Percentiles rank a stretch among this genome's conserved stretches.
Conservation (phyloP, 2,113 vertebrate species). For the Beaufortia kweichowensis region DNA sequence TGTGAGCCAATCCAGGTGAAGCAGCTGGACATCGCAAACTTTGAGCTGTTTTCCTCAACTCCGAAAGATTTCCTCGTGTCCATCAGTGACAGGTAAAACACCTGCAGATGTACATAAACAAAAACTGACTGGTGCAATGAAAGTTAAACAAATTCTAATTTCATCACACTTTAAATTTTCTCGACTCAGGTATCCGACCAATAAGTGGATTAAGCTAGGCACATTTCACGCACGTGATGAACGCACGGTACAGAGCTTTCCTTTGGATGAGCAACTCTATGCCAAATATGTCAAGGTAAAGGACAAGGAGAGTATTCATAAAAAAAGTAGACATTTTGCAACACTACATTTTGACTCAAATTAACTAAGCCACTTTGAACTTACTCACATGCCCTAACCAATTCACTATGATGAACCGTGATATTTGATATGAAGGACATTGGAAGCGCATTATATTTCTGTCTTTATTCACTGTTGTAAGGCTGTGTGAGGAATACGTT, state of each 20-base stretch:
- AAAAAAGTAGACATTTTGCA: neutral
- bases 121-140: neutral
- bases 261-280: constrained; percentile 97
- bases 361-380: too few relatives aligned
- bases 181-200: constrained; percentile 90
- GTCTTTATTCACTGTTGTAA: neutral
- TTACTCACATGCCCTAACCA: too few relatives aligned
- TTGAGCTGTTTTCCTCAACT: constrained; percentile 97
- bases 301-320: neutral
- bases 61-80: constrained; percentile 97
- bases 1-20: constrained; percentile 99
- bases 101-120: neutral
- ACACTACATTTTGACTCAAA: too few relatives aligned
- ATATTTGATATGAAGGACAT: neutral
- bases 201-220: constrained; percentile 97
- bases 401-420: neutral
- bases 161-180: neutral
- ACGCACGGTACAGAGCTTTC: constrained; percentile 97
- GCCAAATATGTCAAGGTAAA: constrained; percentile 98
- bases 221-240: constrained; percentile 97
- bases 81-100: constrained; percentile 92
- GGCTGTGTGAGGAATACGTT: neutral
- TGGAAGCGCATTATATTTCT: neutral
- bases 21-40: constrained; percentile 97
- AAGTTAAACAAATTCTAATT: neutral